phyloP scores from a whole-genome alignment of 2,113 vertebrate species.

The Choloepus hoffmanni region DNA sequence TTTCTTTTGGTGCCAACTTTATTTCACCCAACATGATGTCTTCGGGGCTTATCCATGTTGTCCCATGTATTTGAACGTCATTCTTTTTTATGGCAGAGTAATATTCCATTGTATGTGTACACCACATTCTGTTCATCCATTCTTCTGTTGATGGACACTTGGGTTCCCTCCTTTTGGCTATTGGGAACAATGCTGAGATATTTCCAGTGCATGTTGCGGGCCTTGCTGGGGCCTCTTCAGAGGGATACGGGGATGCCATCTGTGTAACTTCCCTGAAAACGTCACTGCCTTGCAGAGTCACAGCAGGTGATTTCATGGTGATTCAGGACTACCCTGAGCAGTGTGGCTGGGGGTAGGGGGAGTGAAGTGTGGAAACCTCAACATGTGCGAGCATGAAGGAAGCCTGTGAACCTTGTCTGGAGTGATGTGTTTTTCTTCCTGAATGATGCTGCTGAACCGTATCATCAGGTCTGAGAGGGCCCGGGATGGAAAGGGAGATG shows the following conservation, averaged over 20 bases:
- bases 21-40: too few relatives aligned
- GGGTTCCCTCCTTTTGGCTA: too few relatives aligned
- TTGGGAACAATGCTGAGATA: too few relatives aligned
- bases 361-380: not conserved
- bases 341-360: not conserved
- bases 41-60: too few relatives aligned
- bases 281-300: not conserved
- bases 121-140: too few relatives aligned
- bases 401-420: fast-evolving
- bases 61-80: too few relatives aligned
- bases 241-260: too few relatives aligned
- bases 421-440: not conserved
- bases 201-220: not conserved
- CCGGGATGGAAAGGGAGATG: not conserved
- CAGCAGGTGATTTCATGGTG: not conserved
- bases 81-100: too few relatives aligned
- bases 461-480: too few relatives aligned
- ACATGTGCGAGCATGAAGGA: not conserved
- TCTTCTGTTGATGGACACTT: too few relatives aligned
- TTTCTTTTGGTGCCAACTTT: too few relatives aligned
- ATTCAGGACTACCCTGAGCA: not conserved
- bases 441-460: not conserved
- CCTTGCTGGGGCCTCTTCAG: not conserved
- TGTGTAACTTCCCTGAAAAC: not conserved
- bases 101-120: too few relatives aligned